Conservation (phyloP, 2,113 vertebrate genomes). For the Spilogale gracilis region DNA sequence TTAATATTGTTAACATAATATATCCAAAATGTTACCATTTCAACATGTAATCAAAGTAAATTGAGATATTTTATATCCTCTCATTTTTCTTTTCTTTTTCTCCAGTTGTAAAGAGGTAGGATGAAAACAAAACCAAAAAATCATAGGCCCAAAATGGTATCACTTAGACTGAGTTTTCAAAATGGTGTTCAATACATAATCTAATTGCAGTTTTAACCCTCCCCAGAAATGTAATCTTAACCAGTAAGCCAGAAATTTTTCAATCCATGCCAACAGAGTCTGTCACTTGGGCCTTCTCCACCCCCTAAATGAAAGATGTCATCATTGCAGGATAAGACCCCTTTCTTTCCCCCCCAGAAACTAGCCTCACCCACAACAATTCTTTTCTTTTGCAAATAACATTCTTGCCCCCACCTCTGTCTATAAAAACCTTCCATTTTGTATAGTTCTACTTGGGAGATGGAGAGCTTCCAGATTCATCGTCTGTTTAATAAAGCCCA, state of each 20-base stretch:
- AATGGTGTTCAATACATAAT: background rate
- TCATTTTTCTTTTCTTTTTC: background rate
- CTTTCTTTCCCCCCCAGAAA: background rate
- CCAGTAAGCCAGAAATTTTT: background rate
- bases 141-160: background rate
- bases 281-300: background rate
- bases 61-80: background rate
- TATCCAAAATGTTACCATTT: background rate
- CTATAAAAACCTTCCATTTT: background rate
- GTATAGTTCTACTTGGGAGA: background rate
- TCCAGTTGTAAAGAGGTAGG: background rate
- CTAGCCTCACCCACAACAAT: background rate
- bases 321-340: background rate
- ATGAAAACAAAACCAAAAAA: background rate
- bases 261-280: background rate
- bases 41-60: background rate
- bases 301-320: background rate
- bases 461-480: background rate
- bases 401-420: background rate
- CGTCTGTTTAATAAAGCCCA: background rate
- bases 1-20: background rate
- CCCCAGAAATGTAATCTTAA: background rate
- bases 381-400: background rate
- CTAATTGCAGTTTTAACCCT: background rate
- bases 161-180: background rate